Evolutionary conservation across 2,797 vertebrate species (phyloP), one percentile per base, ranked within the genome.

Genomic region (Melanotaenia trifasciata): DNA sequence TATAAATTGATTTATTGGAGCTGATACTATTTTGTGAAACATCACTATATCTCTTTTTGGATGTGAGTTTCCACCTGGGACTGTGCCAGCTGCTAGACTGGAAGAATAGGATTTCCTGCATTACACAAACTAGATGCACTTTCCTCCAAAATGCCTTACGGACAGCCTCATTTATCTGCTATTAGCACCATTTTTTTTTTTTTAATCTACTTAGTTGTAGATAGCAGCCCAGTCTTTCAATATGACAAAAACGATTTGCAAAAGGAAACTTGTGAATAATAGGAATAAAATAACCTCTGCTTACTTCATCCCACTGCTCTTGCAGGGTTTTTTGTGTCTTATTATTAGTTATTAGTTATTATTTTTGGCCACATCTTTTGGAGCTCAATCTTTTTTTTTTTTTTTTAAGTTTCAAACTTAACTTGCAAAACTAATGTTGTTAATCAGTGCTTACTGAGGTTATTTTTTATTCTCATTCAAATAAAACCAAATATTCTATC

Each of bases 121-220:
- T 14, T 28, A 16, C 53, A 14, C 10, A 32, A 35, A 58, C 11
- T 56, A 11, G 22, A 12, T 43, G 40, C 6, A 51, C 50, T 84
- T 76, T 72, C 53, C 45, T 70, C 59, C 61, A 53, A 72, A 85
- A 67, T 26, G 28, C 20, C 33, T 43, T 53, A 66, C 58, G 64
- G 77, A 74, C 13, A 45, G 40, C 16, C 5, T 45, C 62, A 58
- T 77, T 26, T 77, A 63, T 70, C 59, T 66, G 2, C 16, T 26
- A 75, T 76, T 51, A 53, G 36, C 35, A 33, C 26, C 26, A 33
- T 14, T 67, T 32, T 68, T 45, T 20, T n/a, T n/a, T n/a, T 36
- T 33, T 5, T n/a, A 20, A 68, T 56, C 14, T 13, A 43, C 36
- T 63, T 13, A 45, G 40, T 20, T 47, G 2, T 64, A 61, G 75